Percentiles rank a stretch among this genome's conserved stretches.
These are phyloP conservation scores for Sus scrofa DNA, from an alignment of 2,113 vertebrate species.

Conservation along the genomic window DNA sequence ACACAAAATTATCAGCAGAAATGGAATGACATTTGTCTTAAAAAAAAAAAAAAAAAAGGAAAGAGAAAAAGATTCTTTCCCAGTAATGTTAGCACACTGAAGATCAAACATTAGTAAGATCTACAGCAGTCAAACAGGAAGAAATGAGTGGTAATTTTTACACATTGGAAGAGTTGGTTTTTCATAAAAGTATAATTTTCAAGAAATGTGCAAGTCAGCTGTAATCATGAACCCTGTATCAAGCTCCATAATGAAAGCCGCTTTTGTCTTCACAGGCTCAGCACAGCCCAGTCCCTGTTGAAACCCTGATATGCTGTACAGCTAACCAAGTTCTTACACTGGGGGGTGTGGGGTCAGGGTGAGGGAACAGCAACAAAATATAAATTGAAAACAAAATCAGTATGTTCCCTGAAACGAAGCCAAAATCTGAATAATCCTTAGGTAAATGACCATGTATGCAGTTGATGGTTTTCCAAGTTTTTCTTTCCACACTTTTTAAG, in stretches of 20 bases:
- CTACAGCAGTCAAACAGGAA: constrained; percentile 66
- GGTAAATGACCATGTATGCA: background rate
- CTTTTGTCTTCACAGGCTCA: constrained; percentile 67
- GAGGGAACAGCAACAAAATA: constrained; percentile 10
- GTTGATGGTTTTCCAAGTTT: background rate
- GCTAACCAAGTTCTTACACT: background rate
- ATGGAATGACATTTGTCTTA: background rate
- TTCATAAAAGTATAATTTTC: constrained; percentile 80
- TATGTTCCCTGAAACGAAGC: constrained; percentile 70
- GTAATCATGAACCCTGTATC: constrained; percentile 74
- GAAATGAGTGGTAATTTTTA: constrained; percentile 72
- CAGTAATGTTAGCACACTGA: constrained; percentile 29
- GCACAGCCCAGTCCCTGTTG: background rate
- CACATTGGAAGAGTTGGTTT: constrained; percentile 76
- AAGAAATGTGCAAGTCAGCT: constrained; percentile 80
- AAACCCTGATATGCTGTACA: background rate
- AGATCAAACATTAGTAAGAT: constrained; percentile 73
- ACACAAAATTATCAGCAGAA: constrained; percentile 41
- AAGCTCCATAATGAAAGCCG: constrained; percentile 80
- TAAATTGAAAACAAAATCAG: constrained; percentile 49
- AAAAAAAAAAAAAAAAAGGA: constrained; percentile 37
- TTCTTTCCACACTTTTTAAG: constrained; percentile 15
- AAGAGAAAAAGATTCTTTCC: constrained; percentile 16
- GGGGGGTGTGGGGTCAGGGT: background rate
- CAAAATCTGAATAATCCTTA: constrained; percentile 59